These are phyloP conservation scores for Cerceris ruficornis DNA, from an alignment of 2,888 invertebrate genomes.

Conservation along the genomic window DNA sequence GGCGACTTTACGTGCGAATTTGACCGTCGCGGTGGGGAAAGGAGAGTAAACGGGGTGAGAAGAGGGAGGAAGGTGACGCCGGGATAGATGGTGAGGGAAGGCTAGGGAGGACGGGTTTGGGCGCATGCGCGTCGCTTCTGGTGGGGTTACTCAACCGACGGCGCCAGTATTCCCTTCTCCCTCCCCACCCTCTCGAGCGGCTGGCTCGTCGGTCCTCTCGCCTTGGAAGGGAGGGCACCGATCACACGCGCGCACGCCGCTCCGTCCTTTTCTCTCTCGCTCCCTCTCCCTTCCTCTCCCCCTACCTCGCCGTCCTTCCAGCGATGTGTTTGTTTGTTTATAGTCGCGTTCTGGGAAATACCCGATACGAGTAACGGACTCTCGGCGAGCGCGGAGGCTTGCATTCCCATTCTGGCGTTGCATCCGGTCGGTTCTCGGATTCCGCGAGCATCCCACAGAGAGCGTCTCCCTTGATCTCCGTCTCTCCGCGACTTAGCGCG, in stretches of 20 bases:
- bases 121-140: conserved; percentile 64
- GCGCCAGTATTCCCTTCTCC: conserved; percentile 72
- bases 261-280: conserved; percentile 38
- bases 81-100: conserved; percentile 46
- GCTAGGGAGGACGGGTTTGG: conserved; percentile 57
- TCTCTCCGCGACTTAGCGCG: not conserved
- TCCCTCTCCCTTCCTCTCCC: conserved; percentile 37
- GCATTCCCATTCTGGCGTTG: conserved; percentile 78
- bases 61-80: conserved; percentile 15
- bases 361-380: conserved; percentile 79
- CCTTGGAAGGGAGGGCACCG: conserved; percentile 66
- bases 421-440: conserved; percentile 74
- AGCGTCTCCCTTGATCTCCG: conserved; percentile 28
- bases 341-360: conserved; percentile 79
- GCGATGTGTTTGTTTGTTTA: conserved; percentile 78
- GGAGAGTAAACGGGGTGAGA: conserved; percentile 10
- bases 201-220: conserved; percentile 56
- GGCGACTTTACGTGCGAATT: conserved; percentile 63
- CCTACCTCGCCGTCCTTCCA: conserved; percentile 32
- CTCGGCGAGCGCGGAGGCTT: conserved; percentile 68
- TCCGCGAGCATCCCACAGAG: conserved; percentile 50
- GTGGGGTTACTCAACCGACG: conserved; percentile 71
- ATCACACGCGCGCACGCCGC: conserved; percentile 62
- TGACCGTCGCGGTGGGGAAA: conserved; percentile 47
- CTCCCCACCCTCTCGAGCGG: conserved; percentile 26